Evolutionary conservation across 1,140 invertebrate genomes (phyloP).

Genomic region (Apis dorsata): DNA sequence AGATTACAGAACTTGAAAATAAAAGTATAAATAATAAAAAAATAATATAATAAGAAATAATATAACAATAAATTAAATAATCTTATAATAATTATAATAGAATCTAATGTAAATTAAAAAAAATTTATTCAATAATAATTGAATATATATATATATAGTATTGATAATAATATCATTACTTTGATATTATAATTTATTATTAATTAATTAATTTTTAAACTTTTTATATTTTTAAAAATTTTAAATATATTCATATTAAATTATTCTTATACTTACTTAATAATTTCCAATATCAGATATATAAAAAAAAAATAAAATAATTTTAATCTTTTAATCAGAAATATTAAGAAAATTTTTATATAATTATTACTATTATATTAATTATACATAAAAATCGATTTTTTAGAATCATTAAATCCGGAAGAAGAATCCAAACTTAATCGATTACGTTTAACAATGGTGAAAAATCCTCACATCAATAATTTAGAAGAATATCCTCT

Average conservation of each 20-base stretch:
- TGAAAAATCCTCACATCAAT: not conserved
- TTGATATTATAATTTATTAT: no score
- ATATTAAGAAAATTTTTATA: not conserved
- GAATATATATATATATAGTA: no score
- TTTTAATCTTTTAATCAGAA: not conserved
- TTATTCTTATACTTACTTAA: not conserved
- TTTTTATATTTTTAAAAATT: no score
- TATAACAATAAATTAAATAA: not conserved
- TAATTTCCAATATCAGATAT: not conserved
- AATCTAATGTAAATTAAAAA: not conserved
- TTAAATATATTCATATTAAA: no score
- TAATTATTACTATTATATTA: not conserved
- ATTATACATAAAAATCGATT: not conserved
- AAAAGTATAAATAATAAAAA: constrained; percentile 23
- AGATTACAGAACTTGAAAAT: constrained; percentile 23
- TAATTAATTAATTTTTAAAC: no score
- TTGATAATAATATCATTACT: no score
- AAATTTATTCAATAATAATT: no score
- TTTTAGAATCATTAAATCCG: constrained; percentile 12
- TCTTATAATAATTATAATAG: not conserved
- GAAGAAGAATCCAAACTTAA: constrained; percentile 17
- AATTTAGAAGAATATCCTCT: constrained; percentile 25
- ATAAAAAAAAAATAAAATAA: not conserved
- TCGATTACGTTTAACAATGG: constrained; percentile 9
- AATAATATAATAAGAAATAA: not conserved